Base-by-base conservation (phyloP, 2,888 invertebrate species). In the Metopia argyrocephala region DNA sequence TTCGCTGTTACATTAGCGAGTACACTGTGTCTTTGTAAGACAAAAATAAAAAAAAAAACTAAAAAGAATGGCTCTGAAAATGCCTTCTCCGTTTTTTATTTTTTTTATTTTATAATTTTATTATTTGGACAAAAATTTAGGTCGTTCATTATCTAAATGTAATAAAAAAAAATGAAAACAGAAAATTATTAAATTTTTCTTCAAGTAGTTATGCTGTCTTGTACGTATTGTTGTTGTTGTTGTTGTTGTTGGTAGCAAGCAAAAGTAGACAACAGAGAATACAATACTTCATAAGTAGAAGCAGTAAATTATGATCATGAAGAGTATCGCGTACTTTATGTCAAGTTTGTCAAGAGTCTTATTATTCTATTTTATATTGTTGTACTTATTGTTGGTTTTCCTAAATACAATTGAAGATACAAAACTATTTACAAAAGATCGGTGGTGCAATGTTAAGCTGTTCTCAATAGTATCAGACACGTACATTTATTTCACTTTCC, bases 141-240 rank as follows among this genome's bases (percentile, higher is more conserved):
- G 81, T 81, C 81, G 81, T 74, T 78, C 74, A 75, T 81, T 81
- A 81, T 81, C 78, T 81, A 75, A 81, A 81, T 81, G 78, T 62
- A 78, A 78, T 70, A 81, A 38, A 81, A 74, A 75, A 74, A 65
- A 57, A n/a, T 23, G n/a, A 54, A 45, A 74, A 64, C 21, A 74
- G 52, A 61, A 61, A 45, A 38, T 54, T 21, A 20, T 23, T 54
- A n/a, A 68, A 21, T 12, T 69, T 61, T 69, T 68, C 46, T 68
- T 62, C 46, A 15, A 54, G 21, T 52, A 52, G 57, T 12, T 20
- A 15, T 6, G n/a, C n/a, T 38, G 12, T 38, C 0, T 1, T 38
- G 38, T 1, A 38, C n/a, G n/a, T n/a, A n/a, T n/a, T n/a, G n/a
- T n/a, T n/a, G n/a, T 38, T 38, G 38, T 38, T 38, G 3, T 38